Conservation (phyloP, 2,113 vertebrate genomes). For the Protobothrops flavoviridis region DNA sequence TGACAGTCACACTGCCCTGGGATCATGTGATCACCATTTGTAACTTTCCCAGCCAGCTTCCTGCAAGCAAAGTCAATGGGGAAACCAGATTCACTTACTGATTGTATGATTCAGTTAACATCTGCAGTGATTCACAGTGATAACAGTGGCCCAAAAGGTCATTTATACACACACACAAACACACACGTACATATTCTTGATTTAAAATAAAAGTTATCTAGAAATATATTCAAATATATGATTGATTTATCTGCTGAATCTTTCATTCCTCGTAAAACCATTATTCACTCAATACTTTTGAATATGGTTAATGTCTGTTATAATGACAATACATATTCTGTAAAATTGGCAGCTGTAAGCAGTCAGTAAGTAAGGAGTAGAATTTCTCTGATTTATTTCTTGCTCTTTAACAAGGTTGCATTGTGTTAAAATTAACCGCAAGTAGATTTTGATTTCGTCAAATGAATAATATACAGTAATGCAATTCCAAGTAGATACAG, state of each 20-base stretch:
- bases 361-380: not conserved
- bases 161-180: too few species aligned
- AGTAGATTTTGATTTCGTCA: not conserved
- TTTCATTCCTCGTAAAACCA: not conserved
- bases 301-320: not conserved
- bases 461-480: not conserved
- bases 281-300: not conserved
- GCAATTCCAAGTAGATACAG: not conserved
- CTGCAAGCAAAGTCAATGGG: too few species aligned
- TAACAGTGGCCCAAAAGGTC: too few species aligned
- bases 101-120: too few species aligned
- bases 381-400: not conserved
- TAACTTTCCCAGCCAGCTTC: too few species aligned
- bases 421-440: not conserved
- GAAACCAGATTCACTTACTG: too few species aligned
- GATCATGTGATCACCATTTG: too few species aligned
- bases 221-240: not conserved
- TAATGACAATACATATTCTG: not conserved
- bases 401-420: constrained; percentile 13
- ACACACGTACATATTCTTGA: too few species aligned
- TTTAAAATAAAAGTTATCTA: not conserved
- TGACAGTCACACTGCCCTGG: too few species aligned
- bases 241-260: not conserved
- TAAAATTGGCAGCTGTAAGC: not conserved
- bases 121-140: too few species aligned